These are phyloP conservation scores for Trichogramma dendrolimi DNA, from an alignment of 2,888 invertebrate genomes.

Conservation along the genomic window DNA sequence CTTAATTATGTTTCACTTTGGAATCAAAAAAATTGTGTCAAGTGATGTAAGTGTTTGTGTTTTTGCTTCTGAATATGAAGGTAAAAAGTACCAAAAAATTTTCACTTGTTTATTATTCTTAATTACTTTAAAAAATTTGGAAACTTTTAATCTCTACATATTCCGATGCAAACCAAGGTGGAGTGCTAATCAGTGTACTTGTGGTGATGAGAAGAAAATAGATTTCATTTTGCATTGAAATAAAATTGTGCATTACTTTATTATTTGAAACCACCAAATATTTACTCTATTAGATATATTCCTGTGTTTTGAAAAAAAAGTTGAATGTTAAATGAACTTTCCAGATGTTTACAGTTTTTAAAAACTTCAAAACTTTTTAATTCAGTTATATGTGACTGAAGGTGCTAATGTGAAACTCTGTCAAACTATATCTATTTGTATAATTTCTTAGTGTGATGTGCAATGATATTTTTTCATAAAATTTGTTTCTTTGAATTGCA, in stretches of 20 bases:
- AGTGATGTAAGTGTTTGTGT: constrained; percentile 51
- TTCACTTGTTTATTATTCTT: too few relatives aligned
- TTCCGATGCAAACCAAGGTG: constrained; percentile 45
- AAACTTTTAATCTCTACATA: constrained; percentile 16
- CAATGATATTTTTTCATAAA: neutral
- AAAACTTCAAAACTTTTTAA: constrained; percentile 21
- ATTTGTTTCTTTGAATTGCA: constrained; percentile 12
- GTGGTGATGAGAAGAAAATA: constrained; percentile 47
- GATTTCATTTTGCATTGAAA: constrained; percentile 48
- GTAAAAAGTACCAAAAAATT: neutral
- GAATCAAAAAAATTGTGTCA: constrained; percentile 42
- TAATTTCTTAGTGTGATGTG: too few relatives aligned
- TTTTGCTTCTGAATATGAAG: constrained; percentile 40
- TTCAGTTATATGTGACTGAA: constrained; percentile 20
- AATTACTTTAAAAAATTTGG: neutral
- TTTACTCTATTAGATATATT: too few relatives aligned
- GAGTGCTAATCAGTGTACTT: constrained; percentile 50
- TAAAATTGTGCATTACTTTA: constrained; percentile 42
- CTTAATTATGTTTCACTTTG: constrained; percentile 15
- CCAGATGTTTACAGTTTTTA: constrained; percentile 1
- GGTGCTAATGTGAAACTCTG: constrained; percentile 20
- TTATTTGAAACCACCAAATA: constrained; percentile 9
- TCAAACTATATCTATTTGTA: too few relatives aligned
- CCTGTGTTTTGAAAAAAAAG: too few relatives aligned
- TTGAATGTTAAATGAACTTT: too few relatives aligned